These are phyloP conservation scores for Gandaritis pyraliata DNA, from an alignment of 2,888 invertebrate genomes.

Conservation along the genomic window DNA sequence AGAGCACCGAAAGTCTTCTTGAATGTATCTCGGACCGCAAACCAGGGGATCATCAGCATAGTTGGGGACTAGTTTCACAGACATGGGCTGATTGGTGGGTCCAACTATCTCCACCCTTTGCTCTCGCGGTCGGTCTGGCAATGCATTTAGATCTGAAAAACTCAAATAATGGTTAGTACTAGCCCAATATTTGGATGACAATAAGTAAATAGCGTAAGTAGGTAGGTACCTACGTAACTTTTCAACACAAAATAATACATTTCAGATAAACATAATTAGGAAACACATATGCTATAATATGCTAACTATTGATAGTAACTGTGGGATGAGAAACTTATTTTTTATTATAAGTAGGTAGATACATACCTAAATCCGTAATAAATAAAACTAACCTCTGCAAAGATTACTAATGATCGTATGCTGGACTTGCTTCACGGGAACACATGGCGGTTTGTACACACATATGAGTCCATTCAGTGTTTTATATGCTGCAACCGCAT, in stretches of 20 bases:
- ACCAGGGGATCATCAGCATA: slow-evolving; percentile 90
- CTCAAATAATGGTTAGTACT: not conserved
- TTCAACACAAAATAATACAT: no score
- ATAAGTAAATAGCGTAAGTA: no score
- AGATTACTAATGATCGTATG: slow-evolving; percentile 86
- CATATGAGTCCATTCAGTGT: slow-evolving; percentile 90
- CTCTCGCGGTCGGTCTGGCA: slow-evolving; percentile 85
- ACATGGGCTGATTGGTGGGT: slow-evolving; percentile 83
- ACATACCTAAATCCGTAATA: no score
- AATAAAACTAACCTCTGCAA: slow-evolving; percentile 85
- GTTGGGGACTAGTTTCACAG: slow-evolving; percentile 86
- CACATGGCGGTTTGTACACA: slow-evolving; percentile 90
- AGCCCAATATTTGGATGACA: not conserved
- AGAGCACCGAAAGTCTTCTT: slow-evolving; percentile 86
- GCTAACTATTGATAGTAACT: no score
- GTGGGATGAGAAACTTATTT: no score
- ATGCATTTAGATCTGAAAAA: slow-evolving; percentile 87
- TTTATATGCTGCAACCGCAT: slow-evolving; percentile 86
- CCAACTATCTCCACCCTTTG: slow-evolving; percentile 86
- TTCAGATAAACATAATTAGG: no score
- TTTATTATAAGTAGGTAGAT: no score
- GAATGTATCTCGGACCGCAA: slow-evolving; percentile 90
- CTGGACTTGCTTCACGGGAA: slow-evolving; percentile 81
- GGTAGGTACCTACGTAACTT: no score
- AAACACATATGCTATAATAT: no score